Base-by-base conservation (phyloP, 2,888 invertebrate species). In the Drosophila meridiana region DNA sequence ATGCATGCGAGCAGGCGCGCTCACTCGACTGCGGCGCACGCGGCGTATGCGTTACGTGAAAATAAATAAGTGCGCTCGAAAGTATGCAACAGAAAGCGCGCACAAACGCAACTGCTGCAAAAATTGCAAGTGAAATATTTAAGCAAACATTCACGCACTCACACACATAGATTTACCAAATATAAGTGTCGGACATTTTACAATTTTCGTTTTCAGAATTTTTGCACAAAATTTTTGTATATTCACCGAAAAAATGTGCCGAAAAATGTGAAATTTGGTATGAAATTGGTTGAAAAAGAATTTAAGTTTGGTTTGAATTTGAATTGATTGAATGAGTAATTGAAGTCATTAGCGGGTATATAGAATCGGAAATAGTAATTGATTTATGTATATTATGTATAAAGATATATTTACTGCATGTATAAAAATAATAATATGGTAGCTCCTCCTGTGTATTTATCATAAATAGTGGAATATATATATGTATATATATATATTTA, bases 1-100 rank as follows among this genome's bases (percentile, higher is more conserved):
- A 36, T 4, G 2, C 14, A 13, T 6, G 11, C 34, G 4, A 52
- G 4, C 3, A 14, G 14, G 42, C 42, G 32, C 36, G 38, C 26
- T 34, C 40, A 28, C 55, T 55, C 53, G 26, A 38, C 34, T 38
- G 28, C 56, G 28, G 26, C 59, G 38, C 38, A 67, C 62, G 48
- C 47, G 69, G 65, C 80, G 56, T 74, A 80, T 84, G 79, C 70
- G 83, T 66, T 71, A 81, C 73, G 74, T 63, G 62, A 69, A 82
- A 84, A 84, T 84, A 84, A 80, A 84, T 79, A 80, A 76, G 68
- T 67, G 76, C 76, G 73, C 80, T 58, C 52, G 60, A 78, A 78
- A 82, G 76, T 72, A 75, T 75, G 83, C 80, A 66, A 68, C 76
- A 69, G 72, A 52, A 64, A 53, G 62, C 50, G 26, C 56, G 36